A percentile compares a stretch with the other conserved stretches of the same genome.
phyloP scores from a whole-genome alignment of 2,888 invertebrate genomes.

The Cerastoderma edule region DNA sequence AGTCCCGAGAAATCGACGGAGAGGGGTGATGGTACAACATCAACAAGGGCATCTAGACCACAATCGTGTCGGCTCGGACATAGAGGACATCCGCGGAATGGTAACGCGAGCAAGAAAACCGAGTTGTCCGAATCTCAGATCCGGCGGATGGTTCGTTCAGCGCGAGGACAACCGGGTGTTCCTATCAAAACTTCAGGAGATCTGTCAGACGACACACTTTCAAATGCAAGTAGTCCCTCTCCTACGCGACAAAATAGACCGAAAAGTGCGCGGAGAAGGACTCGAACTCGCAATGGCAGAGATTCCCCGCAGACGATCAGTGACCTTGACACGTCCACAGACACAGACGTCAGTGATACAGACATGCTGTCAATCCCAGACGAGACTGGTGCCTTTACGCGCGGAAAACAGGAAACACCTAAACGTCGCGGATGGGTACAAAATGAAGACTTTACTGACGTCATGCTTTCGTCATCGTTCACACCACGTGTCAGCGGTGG shows the following conservation, averaged over 20 bases:
- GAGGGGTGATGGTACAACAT: conserved; percentile 29
- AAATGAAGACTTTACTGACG: conserved; percentile 61
- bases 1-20: conserved; percentile 45
- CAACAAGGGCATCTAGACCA: conserved; percentile 58
- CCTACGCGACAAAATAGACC: conserved; percentile 47
- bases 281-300: conserved; percentile 34
- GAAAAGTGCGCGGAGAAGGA: conserved; percentile 47
- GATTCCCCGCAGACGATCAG: conserved; percentile 50
- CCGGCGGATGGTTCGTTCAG: conserved; percentile 50
- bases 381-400: conserved; percentile 63
- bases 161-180: conserved; percentile 33
- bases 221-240: conserved; percentile 47
- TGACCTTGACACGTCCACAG: conserved; percentile 64
- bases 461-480: conserved; percentile 53
- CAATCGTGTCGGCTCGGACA: conserved; percentile 70
- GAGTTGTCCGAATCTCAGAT: conserved; percentile 60
- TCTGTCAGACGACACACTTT: conserved; percentile 58
- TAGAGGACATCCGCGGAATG: conserved; percentile 40
- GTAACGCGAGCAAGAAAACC: conserved; percentile 26
- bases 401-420: conserved; percentile 37
- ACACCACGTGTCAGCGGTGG: conserved; percentile 47
- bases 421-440: conserved; percentile 64
- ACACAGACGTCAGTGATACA: conserved; percentile 68
- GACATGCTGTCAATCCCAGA: conserved; percentile 74
- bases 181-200: conserved; percentile 10